Percentiles rank a stretch among this genome's conserved stretches.
Conservation (phyloP, 2,113 vertebrate species). For the Campylomormyrus tamandua region DNA sequence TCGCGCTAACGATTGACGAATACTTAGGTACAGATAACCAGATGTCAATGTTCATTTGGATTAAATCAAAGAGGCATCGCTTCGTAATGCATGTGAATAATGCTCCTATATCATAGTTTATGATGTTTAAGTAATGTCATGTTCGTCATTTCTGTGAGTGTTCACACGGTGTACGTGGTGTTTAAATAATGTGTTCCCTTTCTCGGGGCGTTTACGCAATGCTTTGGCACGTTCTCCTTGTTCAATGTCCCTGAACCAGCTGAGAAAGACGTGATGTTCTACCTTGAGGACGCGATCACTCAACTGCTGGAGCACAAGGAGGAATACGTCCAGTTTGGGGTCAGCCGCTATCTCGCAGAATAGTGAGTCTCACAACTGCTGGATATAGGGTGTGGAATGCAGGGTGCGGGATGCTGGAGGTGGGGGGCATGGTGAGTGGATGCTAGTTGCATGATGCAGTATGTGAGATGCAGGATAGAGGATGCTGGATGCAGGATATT, state of each 20-base stretch:
- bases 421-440: neutral
- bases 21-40: slow-evolving; percentile 30
- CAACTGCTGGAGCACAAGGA: slow-evolving; percentile 90
- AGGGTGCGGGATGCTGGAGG: neutral
- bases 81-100: neutral
- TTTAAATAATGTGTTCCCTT: no score
- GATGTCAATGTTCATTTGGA: neutral
- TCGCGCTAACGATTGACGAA: slow-evolving; percentile 35
- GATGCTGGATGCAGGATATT: neutral
- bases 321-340: slow-evolving; percentile 80
- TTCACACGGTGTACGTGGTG: neutral
- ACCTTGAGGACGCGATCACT: slow-evolving; percentile 86
- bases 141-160: neutral
- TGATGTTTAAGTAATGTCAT: neutral
- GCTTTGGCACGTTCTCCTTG: neutral
- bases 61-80: neutral
- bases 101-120: neutral
- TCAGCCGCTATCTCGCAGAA: slow-evolving; percentile 88
- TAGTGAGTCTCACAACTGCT: slow-evolving; percentile 67
- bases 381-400: neutral
- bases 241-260: slow-evolving; percentile 55
- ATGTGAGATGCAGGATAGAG: neutral
- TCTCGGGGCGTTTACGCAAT: neutral
- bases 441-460: neutral
- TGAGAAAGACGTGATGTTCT: slow-evolving; percentile 80